These are phyloP conservation scores for Epizoanthus stellaris DNA, from an alignment of 92 coral and sea anemone genomes.

Conservation along the genomic window DNA sequence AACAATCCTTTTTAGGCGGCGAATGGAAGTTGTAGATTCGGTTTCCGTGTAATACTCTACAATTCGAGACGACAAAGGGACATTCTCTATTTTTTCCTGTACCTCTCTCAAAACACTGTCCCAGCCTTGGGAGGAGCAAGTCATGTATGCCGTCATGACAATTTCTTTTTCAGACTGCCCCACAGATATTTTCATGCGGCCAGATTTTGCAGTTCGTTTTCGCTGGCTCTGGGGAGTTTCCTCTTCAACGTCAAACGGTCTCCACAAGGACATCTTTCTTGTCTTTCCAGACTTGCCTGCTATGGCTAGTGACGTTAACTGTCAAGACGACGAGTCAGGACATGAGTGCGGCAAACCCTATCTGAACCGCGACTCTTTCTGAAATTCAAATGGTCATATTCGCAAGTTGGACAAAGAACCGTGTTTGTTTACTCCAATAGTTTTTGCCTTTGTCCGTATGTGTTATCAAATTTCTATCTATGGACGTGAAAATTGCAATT, in stretches of 20 bases:
- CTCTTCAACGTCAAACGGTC: constrained; percentile 31
- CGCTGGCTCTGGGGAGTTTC: constrained; percentile 18
- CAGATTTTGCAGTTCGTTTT: background rate
- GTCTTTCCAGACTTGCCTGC: too few species aligned
- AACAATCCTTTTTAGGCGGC: constrained; percentile 32
- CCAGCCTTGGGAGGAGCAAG: constrained; percentile 33
- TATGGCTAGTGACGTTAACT: too few species aligned
- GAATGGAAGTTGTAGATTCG: constrained; percentile 5
- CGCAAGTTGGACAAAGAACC: too few species aligned
- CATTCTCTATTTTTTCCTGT: constrained; percentile 17
- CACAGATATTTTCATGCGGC: constrained; percentile 30
- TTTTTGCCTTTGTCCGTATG: too few species aligned
- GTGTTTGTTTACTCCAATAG: too few species aligned
- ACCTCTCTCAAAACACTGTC: constrained; percentile 30
- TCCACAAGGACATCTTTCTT: constrained; percentile 1
- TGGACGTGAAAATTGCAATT: too few species aligned
- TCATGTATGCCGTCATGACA: constrained; percentile 15
- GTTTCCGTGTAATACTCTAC: constrained; percentile 17
- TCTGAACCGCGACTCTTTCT: too few species aligned
- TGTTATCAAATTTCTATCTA: too few species aligned
- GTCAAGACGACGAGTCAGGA: too few species aligned
- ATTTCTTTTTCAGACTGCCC: constrained; percentile 32
- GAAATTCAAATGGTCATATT: too few species aligned
- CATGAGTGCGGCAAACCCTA: too few species aligned
- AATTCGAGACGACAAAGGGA: constrained; percentile 37